phyloP scores from a whole-genome alignment of 2,113 vertebrate genomes.

The Cyanoderma ruficeps region DNA sequence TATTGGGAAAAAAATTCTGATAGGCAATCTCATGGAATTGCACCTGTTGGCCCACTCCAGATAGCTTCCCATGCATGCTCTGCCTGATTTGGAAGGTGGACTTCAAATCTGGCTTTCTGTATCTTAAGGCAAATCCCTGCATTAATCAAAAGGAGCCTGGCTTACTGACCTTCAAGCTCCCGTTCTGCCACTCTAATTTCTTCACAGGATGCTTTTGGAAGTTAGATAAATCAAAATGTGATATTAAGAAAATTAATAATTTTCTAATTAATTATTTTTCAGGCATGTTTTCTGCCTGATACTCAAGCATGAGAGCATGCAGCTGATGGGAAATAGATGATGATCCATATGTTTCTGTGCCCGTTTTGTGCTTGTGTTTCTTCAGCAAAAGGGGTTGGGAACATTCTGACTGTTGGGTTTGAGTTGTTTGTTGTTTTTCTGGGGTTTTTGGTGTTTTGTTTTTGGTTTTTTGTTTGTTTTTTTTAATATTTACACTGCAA shows the following conservation, averaged over 20 bases:
- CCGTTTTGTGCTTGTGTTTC: not conserved
- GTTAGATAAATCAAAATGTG: not conserved
- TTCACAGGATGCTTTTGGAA: not conserved
- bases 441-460: not conserved
- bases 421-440: not conserved
- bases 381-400: not conserved
- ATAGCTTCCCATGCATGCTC: not conserved
- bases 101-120: not conserved
- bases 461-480: not conserved
- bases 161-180: not conserved
- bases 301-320: not conserved
- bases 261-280: too few relatives aligned
- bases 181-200: not conserved
- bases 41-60: too few relatives aligned
- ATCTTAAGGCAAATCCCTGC: not conserved
- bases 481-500: slow-evolving; percentile 22
- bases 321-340: not conserved
- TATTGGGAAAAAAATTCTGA: not conserved
- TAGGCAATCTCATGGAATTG: not conserved
- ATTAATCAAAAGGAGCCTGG: not conserved
- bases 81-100: not conserved
- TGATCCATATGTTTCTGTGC: not conserved
- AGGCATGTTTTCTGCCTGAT: not conserved
- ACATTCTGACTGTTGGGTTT: not conserved
- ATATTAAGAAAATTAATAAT: not conserved